These are phyloP conservation scores for Gulo gulo DNA, from an alignment of 2,113 vertebrate genomes.

Conservation along the genomic window DNA sequence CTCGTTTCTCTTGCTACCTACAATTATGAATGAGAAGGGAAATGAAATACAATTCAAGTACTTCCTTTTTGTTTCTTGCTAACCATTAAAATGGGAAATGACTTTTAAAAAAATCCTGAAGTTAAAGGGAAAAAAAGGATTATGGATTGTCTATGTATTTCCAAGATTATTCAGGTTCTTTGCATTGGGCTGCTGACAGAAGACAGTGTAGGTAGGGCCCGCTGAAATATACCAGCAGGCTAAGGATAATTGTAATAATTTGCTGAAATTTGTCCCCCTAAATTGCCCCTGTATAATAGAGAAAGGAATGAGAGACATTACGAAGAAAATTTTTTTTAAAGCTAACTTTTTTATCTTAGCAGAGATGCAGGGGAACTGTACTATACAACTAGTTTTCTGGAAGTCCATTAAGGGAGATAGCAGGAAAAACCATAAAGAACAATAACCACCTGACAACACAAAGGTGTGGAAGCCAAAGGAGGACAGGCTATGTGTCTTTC, in stretches of 20 bases:
- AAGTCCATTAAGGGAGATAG: slow-evolving; percentile 13
- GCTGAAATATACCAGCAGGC: slow-evolving; percentile 32
- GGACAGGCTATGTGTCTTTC: background rate
- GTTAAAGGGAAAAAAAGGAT: background rate
- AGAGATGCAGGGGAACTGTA: background rate
- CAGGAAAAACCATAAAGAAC: slow-evolving; percentile 32
- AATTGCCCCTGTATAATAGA: background rate
- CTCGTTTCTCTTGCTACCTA: background rate
- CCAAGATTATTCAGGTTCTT: slow-evolving; percentile 19
- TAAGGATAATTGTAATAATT: slow-evolving; percentile 49
- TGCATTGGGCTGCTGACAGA: background rate
- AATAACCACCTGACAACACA: slow-evolving; percentile 34
- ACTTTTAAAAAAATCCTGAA: background rate
- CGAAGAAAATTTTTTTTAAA: slow-evolving; percentile 39
- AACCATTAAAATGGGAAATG: slow-evolving; percentile 22
- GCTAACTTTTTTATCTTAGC: slow-evolving; percentile 38
- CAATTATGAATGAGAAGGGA: slow-evolving; percentile 25
- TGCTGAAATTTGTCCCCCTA: slow-evolving; percentile 26
- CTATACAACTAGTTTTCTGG: slow-evolving; percentile 17
- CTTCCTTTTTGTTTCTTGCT: slow-evolving; percentile 11
- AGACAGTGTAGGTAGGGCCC: background rate
- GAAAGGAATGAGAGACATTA: slow-evolving; percentile 27
- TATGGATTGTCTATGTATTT: background rate
- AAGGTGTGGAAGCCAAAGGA: slow-evolving; percentile 20
- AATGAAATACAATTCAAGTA: slow-evolving; percentile 16